Evolutionary conservation across 2,888 invertebrate genomes (phyloP).

Genomic region (Drosophila meridionalis): DNA sequence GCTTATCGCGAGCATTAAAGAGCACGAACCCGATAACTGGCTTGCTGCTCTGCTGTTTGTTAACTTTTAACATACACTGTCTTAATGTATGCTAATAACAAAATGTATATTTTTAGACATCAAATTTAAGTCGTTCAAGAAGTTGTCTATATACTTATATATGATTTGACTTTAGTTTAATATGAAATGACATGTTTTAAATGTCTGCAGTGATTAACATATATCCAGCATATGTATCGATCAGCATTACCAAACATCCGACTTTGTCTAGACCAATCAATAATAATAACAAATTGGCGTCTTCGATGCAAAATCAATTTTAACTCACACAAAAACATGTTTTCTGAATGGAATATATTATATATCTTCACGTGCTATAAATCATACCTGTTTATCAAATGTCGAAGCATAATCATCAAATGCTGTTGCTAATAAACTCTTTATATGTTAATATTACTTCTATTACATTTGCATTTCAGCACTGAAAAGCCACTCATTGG

Average conservation of each 20-base stretch:
- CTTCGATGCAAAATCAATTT: not conserved
- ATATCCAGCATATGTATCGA: not conserved
- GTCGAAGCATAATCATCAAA: not conserved
- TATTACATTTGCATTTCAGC: not conserved
- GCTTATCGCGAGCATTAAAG: slow-evolving; percentile 46
- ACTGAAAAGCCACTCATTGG: not conserved
- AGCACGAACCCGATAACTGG: slow-evolving; percentile 22
- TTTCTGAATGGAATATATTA: not conserved
- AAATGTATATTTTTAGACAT: not conserved
- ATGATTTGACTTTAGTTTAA: not conserved
- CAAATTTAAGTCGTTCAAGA: not conserved
- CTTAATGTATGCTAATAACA: not conserved
- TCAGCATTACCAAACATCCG: not conserved
- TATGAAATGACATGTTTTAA: not conserved
- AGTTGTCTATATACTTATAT: not conserved
- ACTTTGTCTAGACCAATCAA: not conserved
- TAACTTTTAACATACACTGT: not conserved
- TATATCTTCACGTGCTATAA: not conserved
- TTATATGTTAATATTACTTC: not conserved
- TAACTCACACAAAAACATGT: not conserved
- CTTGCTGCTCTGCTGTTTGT: slow-evolving; percentile 7
- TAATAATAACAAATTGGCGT: not conserved
- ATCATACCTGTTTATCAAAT: not conserved
- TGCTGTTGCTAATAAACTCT: not conserved
- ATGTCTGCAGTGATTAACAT: not conserved